These are phyloP conservation scores for Chaenodraco wilsoni DNA, from an alignment of 2,797 vertebrate species.

Conservation along the genomic window DNA sequence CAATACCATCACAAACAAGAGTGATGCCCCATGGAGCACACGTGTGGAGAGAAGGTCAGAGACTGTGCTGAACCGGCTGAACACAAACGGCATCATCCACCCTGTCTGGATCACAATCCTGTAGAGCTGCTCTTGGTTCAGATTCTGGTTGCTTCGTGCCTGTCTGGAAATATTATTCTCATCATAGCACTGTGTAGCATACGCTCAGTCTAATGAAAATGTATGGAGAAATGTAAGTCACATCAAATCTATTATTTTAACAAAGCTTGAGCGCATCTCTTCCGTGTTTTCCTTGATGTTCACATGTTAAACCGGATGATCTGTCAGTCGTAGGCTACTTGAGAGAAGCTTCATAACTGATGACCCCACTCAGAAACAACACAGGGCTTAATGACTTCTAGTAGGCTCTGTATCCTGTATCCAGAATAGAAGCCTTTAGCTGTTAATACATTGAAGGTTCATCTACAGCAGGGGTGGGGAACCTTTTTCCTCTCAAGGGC, in stretches of 20 bases:
- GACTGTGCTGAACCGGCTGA: conserved; percentile 44
- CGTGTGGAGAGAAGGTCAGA: conserved; percentile 71
- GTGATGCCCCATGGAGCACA: conserved; percentile 52
- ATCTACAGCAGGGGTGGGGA: too few relatives aligned
- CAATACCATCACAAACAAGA: conserved; percentile 63
- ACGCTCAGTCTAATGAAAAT: conserved; percentile 57
- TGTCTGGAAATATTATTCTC: conserved; percentile 59
- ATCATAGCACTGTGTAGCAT: conserved; percentile 24
- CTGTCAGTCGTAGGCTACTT: conserved; percentile 12
- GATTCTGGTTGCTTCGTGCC: conserved; percentile 39
- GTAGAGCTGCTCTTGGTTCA: conserved; percentile 48
- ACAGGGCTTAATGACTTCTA: not conserved
- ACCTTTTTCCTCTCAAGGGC: too few relatives aligned
- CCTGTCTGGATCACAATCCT: conserved; percentile 41
- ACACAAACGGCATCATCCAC: conserved; percentile 52
- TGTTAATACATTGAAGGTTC: not conserved
- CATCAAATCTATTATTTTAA: conserved; percentile 42
- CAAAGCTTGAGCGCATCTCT: conserved; percentile 9
- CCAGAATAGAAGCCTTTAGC: conserved; percentile 19
- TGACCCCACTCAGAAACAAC: conserved; percentile 14
- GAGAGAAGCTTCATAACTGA: conserved; percentile 11
- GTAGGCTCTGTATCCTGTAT: conserved; percentile 5
- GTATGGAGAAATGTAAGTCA: conserved; percentile 56
- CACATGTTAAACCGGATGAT: conserved; percentile 33
- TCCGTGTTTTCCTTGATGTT: conserved; percentile 15